Base-by-base conservation (phyloP, 2,113 vertebrate species). In the Guaruba guarouba region DNA sequence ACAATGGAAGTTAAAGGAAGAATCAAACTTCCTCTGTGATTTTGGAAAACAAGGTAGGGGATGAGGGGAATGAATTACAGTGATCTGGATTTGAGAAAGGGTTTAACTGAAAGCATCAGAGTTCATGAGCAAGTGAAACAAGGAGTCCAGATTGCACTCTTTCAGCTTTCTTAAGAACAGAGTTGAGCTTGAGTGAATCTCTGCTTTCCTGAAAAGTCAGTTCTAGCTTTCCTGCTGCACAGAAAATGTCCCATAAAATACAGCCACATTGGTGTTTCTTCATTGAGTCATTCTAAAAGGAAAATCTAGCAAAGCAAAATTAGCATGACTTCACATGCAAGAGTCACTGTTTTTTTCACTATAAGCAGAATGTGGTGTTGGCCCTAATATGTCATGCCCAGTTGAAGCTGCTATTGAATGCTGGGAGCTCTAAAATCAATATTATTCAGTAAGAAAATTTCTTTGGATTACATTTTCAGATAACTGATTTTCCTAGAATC, bases 91-190 rank as follows among this genome's bases (percentile, higher is more conserved):
- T 82, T 48, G 33, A 80, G 75, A 80, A 78, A 48, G 48, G 9
- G 37, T 69, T 78, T 93, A 91, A 91, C 71, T 27, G 44, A 71
- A 71, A 69, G 82, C 27, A 90, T 48, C 43, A 92, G 48, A 93
- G 39, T 11, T 82, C n/a, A 28, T 4, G 11, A 83, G 18, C 19
- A 68, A 35, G 37, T 57, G 81, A 69, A 91, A 88, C 28, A 48
- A 88, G 61, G 82, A 27, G 35, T 76, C 52, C 35, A 77, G 52
- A 77, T 44, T 82, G 49, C n/a, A 74, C 31, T 88, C 39, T 31
- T 16, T 12, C 23, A 28, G 48, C 28, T 92, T 82, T 78, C 35
- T 23, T 41, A 66, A 93, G 64, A 35, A 46, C 11, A 39, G 24
- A 73, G 44, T 11, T 74, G 46, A 83, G 79, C 55, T 31, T 83